phyloP scores from a whole-genome alignment of 2,797 vertebrate species.

The Megaceryle alcyon region DNA sequence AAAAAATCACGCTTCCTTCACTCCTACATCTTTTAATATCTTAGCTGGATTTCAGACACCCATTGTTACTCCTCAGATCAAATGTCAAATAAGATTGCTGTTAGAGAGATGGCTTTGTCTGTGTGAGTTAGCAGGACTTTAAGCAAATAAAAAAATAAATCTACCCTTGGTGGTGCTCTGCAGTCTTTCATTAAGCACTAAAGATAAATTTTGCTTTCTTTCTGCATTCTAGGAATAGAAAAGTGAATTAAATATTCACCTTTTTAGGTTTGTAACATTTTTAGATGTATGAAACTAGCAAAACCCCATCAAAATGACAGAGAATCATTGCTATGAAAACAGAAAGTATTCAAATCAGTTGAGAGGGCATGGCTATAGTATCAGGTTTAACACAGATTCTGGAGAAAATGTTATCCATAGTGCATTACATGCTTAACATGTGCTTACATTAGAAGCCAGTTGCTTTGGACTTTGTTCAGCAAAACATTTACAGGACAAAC shows the following conservation, averaged over 20 bases:
- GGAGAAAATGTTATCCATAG: not conserved
- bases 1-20: not conserved
- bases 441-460: not conserved
- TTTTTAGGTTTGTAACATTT: not conserved
- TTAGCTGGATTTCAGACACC: not conserved
- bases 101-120: not conserved
- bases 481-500: not conserved
- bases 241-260: not conserved
- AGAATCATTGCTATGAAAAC: not conserved
- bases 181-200: not conserved
- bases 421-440: not conserved
- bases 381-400: not conserved
- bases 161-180: not conserved
- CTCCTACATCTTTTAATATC: not conserved
- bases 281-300: not conserved
- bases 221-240: not conserved
- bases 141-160: not conserved
- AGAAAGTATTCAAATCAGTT: not conserved
- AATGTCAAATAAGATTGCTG: not conserved
- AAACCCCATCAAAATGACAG: not conserved
- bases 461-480: not conserved
- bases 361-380: not conserved
- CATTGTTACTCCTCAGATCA: not conserved
- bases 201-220: not conserved
- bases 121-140: not conserved